phyloP scores from a whole-genome alignment of 2,797 vertebrate species.

The Chelidonichthys spinosus region DNA sequence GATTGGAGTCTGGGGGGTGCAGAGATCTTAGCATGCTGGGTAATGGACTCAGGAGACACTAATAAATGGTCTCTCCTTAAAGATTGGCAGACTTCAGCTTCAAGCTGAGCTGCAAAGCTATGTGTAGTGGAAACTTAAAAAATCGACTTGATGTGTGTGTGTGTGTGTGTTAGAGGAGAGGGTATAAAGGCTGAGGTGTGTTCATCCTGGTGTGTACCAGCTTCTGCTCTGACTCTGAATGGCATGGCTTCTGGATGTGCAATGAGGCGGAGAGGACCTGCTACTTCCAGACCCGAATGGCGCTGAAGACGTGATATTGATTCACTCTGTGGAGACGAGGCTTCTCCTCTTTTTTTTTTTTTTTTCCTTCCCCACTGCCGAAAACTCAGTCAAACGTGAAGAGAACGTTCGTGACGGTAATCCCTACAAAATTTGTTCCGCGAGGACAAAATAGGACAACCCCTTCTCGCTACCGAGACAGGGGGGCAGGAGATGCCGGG shows the following conservation, averaged over 20 bases:
- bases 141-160: conserved; percentile 18
- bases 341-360: conserved; percentile 14
- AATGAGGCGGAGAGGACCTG: conserved; percentile 77
- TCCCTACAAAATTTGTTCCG: conserved; percentile 62
- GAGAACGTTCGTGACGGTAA: conserved; percentile 66
- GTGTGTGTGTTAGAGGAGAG: conserved; percentile 11
- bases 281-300: conserved; percentile 77
- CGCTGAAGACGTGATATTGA: conserved; percentile 76
- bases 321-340: conserved; percentile 69
- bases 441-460: conserved; percentile 66
- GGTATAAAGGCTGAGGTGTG: conserved; percentile 16
- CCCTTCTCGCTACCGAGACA: conserved; percentile 21
- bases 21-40: conserved; percentile 35
- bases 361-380: conserved; percentile 30
- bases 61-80: conserved; percentile 63
- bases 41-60: conserved; percentile 58
- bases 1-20: conserved; percentile 19
- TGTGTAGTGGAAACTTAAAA: conserved; percentile 22
- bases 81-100: conserved; percentile 51
- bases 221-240: conserved; percentile 72
- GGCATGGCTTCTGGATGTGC: conserved; percentile 76
- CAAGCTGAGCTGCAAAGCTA: conserved; percentile 32
- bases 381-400: conserved; percentile 77
- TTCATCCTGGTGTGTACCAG: conserved; percentile 54
- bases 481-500: conserved; percentile 56